These are phyloP conservation scores for Panagrolaimus sp. DNA, from an alignment of 1,140 invertebrate species.

Conservation along the genomic window DNA sequence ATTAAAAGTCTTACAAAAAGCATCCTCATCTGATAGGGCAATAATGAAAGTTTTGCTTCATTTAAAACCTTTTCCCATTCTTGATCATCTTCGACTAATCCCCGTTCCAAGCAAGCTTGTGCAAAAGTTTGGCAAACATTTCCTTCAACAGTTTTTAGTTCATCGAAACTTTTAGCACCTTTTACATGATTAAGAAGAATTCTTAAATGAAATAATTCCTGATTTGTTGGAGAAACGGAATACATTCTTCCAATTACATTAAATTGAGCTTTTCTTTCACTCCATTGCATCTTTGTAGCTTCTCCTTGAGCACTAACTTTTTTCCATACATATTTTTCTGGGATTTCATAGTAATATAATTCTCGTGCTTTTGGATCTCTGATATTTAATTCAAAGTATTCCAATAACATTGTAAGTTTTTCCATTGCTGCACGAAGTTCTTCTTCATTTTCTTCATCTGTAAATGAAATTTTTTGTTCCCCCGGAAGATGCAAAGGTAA, in stretches of 20 bases:
- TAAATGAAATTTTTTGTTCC: slow-evolving; percentile 59
- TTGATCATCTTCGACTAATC: slow-evolving; percentile 18
- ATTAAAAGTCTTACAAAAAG: slow-evolving; percentile 19
- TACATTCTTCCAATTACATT: slow-evolving; percentile 37
- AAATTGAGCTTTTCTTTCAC: background rate
- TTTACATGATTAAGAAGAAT: slow-evolving; percentile 33
- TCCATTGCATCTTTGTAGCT: background rate
- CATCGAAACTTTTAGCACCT: slow-evolving; percentile 34
- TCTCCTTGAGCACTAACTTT: too few species aligned
- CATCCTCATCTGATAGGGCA: slow-evolving; percentile 15
- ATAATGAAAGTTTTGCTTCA: slow-evolving; percentile 2
- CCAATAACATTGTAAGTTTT: slow-evolving; percentile 48
- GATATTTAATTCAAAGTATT: slow-evolving; percentile 52
- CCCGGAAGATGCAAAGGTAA: slow-evolving; percentile 59
- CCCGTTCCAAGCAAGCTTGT: slow-evolving; percentile 9
- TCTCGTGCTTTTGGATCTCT: slow-evolving; percentile 25
- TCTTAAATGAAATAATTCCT: slow-evolving; percentile 39
- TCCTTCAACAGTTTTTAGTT: slow-evolving; percentile 35
- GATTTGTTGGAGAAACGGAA: slow-evolving; percentile 24
- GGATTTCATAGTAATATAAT: slow-evolving; percentile 46
- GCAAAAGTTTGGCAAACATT: slow-evolving; percentile 18
- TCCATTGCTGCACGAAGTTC: background rate
- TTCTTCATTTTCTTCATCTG: slow-evolving; percentile 32
- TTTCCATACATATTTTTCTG: slow-evolving; percentile 39
- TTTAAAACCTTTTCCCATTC: slow-evolving; percentile 20